A percentile compares a stretch with the other conserved stretches of the same genome.
Conservation (phyloP, 2,113 vertebrate species). For the Hemibagrus wyckioides region DNA sequence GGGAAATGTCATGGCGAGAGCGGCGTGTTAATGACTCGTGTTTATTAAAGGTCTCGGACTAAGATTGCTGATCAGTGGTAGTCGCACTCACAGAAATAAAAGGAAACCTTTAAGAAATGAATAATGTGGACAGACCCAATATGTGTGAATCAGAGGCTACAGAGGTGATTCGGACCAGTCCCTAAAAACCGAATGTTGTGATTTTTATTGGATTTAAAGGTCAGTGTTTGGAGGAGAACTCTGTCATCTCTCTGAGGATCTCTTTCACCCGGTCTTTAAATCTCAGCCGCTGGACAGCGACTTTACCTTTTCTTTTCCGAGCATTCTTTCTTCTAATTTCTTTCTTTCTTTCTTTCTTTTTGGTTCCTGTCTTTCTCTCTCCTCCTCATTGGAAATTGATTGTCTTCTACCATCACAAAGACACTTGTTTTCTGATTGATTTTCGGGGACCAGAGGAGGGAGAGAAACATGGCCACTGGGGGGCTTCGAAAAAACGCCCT, state of each 20-base stretch:
- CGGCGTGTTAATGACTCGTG: background rate
- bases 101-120: slow-evolving; percentile 19
- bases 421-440: slow-evolving; percentile 83
- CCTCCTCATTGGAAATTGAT: slow-evolving; percentile 79
- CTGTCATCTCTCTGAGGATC: slow-evolving; percentile 53
- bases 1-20: slow-evolving; percentile 14
- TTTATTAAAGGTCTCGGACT: slow-evolving; percentile 29
- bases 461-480: slow-evolving; percentile 66
- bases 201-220: slow-evolving; percentile 29
- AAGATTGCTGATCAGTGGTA: background rate
- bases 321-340: slow-evolving; percentile 57
- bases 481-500: slow-evolving; percentile 38
- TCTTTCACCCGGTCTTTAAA: slow-evolving; percentile 48
- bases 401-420: slow-evolving; percentile 85
- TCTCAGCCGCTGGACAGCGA: slow-evolving; percentile 59
- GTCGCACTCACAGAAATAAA: background rate
- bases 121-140: slow-evolving; percentile 3
- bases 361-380: slow-evolving; percentile 61
- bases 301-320: slow-evolving; percentile 54
- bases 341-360: slow-evolving; percentile 49
- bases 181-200: slow-evolving; percentile 12
- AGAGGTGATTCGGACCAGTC: slow-evolving; percentile 17
- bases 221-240: slow-evolving; percentile 45
- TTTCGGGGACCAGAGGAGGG: slow-evolving; percentile 68
- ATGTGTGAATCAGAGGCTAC: background rate